Evolutionary conservation across 2,797 vertebrate genomes (phyloP).

Genomic region (Bradypodion ventrale): DNA sequence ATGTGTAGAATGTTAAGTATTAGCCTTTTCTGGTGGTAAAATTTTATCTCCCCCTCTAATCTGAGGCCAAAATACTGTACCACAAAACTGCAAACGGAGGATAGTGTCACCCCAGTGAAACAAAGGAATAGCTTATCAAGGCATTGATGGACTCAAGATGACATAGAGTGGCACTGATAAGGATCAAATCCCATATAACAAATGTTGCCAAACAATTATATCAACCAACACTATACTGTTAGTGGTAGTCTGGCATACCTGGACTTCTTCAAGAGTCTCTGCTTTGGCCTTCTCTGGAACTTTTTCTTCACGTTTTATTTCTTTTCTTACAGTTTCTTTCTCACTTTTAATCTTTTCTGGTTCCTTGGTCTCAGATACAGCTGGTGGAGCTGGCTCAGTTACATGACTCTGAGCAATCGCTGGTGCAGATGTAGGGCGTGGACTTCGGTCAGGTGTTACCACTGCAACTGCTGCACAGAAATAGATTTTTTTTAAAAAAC

Average conservation of each 20-base stretch:
- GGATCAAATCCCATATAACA: background rate
- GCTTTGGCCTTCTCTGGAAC: slow-evolving; percentile 58
- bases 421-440: slow-evolving; percentile 91
- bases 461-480: slow-evolving; percentile 77
- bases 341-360: slow-evolving; percentile 58
- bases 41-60: background rate
- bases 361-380: slow-evolving; percentile 67
- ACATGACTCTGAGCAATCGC: slow-evolving; percentile 84
- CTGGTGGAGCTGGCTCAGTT: slow-evolving; percentile 57
- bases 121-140: background rate
- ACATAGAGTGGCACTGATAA: too few relatives aligned
- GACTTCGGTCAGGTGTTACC: slow-evolving; percentile 87
- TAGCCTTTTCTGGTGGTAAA: background rate
- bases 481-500: background rate
- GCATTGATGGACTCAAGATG: background rate
- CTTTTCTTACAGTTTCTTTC: slow-evolving; percentile 75
- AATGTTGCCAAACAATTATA: too few relatives aligned
- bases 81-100: too few relatives aligned
- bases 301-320: slow-evolving; percentile 72
- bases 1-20: background rate
- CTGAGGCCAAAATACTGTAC: background rate
- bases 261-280: slow-evolving; percentile 77
- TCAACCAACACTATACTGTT: background rate
- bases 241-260: slow-evolving; percentile 74
- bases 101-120: background rate